These are phyloP conservation scores for Amblyopsis hoosieri DNA, from an alignment of 2,797 vertebrate species.

Conservation along the genomic window DNA sequence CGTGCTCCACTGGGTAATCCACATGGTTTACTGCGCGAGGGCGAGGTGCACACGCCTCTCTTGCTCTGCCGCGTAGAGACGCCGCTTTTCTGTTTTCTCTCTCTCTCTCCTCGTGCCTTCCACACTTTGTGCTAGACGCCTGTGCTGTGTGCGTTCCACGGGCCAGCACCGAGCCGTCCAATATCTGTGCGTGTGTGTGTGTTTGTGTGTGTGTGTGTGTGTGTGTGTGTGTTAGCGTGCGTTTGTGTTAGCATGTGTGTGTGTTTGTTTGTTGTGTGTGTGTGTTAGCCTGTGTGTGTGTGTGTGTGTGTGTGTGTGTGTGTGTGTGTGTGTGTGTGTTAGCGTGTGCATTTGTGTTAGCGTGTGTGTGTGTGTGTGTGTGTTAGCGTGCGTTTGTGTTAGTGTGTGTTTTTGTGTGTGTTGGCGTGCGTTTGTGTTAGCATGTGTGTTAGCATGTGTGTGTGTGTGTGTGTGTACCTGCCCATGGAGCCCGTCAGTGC, in stretches of 20 bases:
- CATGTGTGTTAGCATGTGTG: constrained; percentile 9
- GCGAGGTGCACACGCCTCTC: constrained; percentile 66
- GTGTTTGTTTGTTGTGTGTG: constrained; percentile 9
- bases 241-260: no score
- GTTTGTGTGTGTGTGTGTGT: constrained; percentile 36
- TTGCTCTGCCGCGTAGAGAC: constrained; percentile 32
- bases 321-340: constrained; percentile 17
- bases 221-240: background rate
- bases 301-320: constrained; percentile 54
- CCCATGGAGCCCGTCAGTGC: constrained; percentile 74
- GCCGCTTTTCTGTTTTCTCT: constrained; percentile 4
- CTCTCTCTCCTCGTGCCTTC: constrained; percentile 21
- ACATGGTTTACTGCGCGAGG: constrained; percentile 67
- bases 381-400: no score
- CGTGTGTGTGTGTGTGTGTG: no score
- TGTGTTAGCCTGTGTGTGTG: constrained; percentile 48
- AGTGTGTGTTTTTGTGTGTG: no score
- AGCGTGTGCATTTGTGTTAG: no score
- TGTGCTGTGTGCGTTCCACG: constrained; percentile 39
- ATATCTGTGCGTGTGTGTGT: constrained; percentile 29
- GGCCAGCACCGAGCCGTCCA: constrained; percentile 23
- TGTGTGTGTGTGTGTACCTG: constrained; percentile 63
- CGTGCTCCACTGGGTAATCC: constrained; percentile 73
- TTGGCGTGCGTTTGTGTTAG: no score
- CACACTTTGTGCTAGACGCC: constrained; percentile 40